Base-by-base conservation (phyloP, 2,888 invertebrate genomes). In the Pseudolycoriella hygida region DNA sequence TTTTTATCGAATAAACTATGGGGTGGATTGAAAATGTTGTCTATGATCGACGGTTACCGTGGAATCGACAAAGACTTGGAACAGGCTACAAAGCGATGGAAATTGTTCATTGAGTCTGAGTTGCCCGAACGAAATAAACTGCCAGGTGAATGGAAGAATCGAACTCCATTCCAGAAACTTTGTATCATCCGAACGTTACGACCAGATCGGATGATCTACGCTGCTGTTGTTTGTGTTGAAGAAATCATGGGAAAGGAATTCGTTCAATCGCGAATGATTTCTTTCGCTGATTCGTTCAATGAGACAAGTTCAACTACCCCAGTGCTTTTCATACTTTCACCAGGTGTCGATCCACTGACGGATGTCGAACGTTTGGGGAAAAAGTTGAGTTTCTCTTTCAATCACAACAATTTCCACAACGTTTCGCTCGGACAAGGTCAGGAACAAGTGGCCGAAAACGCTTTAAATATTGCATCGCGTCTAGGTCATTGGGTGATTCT, bases 61-160 rank as follows among this genome's bases (percentile, higher is more conserved):
- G 86, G 82, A 58, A 69, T 94, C 11, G 94, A 94, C 58, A 80
- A 85, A 53, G 93, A 94, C 59, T 82, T 94, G 52, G 92, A 92
- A 64, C 87, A 87, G 1, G 88, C 90, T 8, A 76, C 80, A 1
- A 94, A 93, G 60, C 72, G 85, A 46, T 96, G 96, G 96, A 82
- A 81, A 54, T 90, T 88, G 57, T 89, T 89, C 56, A 78, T 88
- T 1, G 88, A 92, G 55, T 84, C 84, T 32, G 92, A 93, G 60
- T 80, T 79, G 40, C 93, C 94, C 0, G 94, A 96, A 62, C 77
- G 81, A 54, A 93, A 94, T 59, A 89, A 86, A 60, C 75, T 93
- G 54, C 94, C 94, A 0, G 92, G 92, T 48, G 96, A 96, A 57
- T 96, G 94, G 94, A 96, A 94, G 60, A 88, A 85, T 60, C 92